phyloP scores from a whole-genome alignment of 2,797 vertebrate species.

The Streptopelia turtur region DNA sequence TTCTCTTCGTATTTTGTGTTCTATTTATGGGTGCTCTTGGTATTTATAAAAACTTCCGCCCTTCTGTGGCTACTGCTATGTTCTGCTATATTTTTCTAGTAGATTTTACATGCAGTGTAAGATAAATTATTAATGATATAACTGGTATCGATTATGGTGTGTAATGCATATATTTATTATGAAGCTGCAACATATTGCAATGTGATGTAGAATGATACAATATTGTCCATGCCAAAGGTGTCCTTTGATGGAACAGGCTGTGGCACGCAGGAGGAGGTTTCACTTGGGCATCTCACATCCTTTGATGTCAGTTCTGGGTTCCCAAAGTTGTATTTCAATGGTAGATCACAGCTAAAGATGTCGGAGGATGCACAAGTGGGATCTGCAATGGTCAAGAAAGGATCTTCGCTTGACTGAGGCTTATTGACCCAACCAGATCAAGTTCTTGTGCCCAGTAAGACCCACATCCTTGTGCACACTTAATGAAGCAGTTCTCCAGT shows the following conservation, averaged over 20 bases:
- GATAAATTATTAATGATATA: not conserved
- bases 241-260: not conserved
- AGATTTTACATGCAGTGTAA: not conserved
- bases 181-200: not conserved
- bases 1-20: not conserved
- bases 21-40: not conserved
- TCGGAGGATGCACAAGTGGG: not conserved
- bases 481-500: not conserved
- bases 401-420: not conserved
- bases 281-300: rapidly evolving
- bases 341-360: not conserved
- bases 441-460: not conserved
- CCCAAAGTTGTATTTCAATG: not conserved
- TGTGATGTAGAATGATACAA: too few species aligned
- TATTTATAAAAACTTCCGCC: not conserved
- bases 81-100: not conserved
- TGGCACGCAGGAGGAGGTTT: not conserved
- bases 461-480: too few species aligned
- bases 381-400: not conserved
- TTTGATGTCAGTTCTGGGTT: not conserved
- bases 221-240: not conserved
- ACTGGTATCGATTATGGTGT: not conserved
- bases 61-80: not conserved
- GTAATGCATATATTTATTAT: not conserved
- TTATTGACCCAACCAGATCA: not conserved